Evolutionary conservation across 2,113 vertebrate genomes (phyloP), one percentile per base, ranked within the genome.

Genomic region (Siniperca knerii): DNA sequence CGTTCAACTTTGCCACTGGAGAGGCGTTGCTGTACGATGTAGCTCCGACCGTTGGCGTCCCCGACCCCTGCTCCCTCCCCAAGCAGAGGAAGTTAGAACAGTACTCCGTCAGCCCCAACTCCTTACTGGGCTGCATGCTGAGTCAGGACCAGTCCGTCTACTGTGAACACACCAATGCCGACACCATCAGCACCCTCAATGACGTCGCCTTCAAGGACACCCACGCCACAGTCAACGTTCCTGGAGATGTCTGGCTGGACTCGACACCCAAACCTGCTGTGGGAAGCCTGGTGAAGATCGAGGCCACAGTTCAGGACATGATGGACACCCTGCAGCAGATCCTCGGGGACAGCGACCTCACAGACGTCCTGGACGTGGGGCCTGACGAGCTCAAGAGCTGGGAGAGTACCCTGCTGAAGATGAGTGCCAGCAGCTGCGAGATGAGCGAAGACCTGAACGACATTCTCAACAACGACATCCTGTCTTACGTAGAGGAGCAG

Each of bases 1-100:
- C 97, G 3, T 97, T 97, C 84, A 95, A 75, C 89, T 96, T 95
- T 42, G 50, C 95, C 83, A 96, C 94, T 0, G 96, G 97, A 0
- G 97, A 97, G 85, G 96, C 95, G 0, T 21, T 96, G 35, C 79
- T 97, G 0, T 96, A 96, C 0, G 91, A 95, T 2, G 21, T 82
- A 0, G 33, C 79, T 2, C 93, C 93, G 4, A 70, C 86, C 16
- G 4, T 95, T 0, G 93, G 93, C 2, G 6, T 85, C 0, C 75
- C 72, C 1, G 82, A 92, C 13, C 0, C 33, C 0, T 85, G 90
- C 83, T 89, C 92, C 16, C 44, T 80, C 37, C 87, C 92, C 6
- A 92, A 93, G 35, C 83, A 95, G 62, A 86, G 86, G 65, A 42
- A 29, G 46, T 1, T 69, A 0, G 82, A 91, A 13, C 29, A 0